Base-by-base conservation (phyloP, 2,113 vertebrate genomes). In the Nothoprocta perdicaria region DNA sequence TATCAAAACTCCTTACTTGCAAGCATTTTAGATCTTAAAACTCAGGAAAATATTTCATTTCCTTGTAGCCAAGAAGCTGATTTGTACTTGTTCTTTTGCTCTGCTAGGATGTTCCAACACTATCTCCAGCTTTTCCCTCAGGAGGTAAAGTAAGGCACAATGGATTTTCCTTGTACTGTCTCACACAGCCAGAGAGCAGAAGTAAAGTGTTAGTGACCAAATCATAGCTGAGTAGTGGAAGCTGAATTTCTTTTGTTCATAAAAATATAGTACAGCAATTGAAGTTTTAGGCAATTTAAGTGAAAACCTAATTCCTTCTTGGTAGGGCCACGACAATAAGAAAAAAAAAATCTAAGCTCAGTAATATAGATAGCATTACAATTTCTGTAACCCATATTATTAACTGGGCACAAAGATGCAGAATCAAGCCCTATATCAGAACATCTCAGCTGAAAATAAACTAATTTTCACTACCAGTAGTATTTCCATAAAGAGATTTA, bases 401-500 rank as follows among this genome's bases (percentile, higher is more conserved):
- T 80, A 69, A 48, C 9, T 41, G 16, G 79, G 48, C 12, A 38
- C 41, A 80, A 86, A 81, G 31, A 33, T 72, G 14, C 48, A 78
- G 84, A 88, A 81, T 84, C 27, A 23, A 78, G 6, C 14, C 50
- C 65, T 9, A 2, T 50, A 80, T 26, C 3, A 13, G 31, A 92
- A 43, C 3, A 88, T 35, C 14, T 77, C 35, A 87, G 33, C 22
- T 74, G 62, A 88, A 93, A 77, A 48, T 58, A 66, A 87, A 2
- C 5, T 80, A 86, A n/a, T 80, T 67, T 67, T 75, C 86, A 33
- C 35, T 81, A 29, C 5, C 14, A 35, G 29, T 17, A 68, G 43
- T 35, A 94, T 86, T 94, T 93, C 40, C 72, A 93, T 14, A 17
- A 65, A 75, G 29, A 65, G 91, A 93, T 72, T 61, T 58, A 84